Evolutionary conservation across 1,140 invertebrate species (phyloP).

Genomic region (Harpegnathos saltator): DNA sequence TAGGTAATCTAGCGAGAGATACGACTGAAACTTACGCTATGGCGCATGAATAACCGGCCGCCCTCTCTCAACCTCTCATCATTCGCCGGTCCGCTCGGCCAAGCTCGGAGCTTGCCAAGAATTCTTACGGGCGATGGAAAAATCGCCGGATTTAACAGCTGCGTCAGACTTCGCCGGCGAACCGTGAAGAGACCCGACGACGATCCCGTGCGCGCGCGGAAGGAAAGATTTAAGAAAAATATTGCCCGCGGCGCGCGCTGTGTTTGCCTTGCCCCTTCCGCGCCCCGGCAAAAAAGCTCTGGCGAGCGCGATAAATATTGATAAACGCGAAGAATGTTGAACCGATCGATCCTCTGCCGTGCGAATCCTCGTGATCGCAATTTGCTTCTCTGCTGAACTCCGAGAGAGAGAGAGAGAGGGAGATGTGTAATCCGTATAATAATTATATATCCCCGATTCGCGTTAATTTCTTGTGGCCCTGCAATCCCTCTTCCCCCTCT

Average conservation of each 20-base stretch:
- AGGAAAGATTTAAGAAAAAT: constrained; percentile 47
- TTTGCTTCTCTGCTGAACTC: background rate
- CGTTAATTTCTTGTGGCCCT: too few relatives aligned
- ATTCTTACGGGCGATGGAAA: constrained; percentile 59
- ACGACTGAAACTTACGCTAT: constrained; percentile 24
- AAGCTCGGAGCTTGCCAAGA: constrained; percentile 42
- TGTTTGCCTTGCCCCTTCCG: constrained; percentile 17
- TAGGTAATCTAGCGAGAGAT: constrained; percentile 48
- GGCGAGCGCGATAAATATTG: constrained; percentile 46
- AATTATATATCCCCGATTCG: too few relatives aligned
- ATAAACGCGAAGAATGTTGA: constrained; percentile 40
- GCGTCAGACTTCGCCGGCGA: constrained; percentile 7
- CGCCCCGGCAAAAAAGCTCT: background rate
- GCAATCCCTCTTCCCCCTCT: too few relatives aligned
- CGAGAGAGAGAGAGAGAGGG: too few relatives aligned
- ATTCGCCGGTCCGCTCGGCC: constrained; percentile 57
- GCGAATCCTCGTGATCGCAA: background rate
- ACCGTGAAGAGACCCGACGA: constrained; percentile 31
- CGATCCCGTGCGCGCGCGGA: too few relatives aligned
- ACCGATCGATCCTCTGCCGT: background rate
- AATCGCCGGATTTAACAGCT: constrained; percentile 60
- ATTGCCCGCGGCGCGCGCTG: constrained; percentile 36
- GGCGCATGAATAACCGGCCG: constrained; percentile 46
- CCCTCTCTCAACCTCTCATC: constrained; percentile 10
- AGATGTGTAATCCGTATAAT: too few relatives aligned